phyloP scores from a whole-genome alignment of 1,140 invertebrate species.

The Arctopsyche grandis region DNA sequence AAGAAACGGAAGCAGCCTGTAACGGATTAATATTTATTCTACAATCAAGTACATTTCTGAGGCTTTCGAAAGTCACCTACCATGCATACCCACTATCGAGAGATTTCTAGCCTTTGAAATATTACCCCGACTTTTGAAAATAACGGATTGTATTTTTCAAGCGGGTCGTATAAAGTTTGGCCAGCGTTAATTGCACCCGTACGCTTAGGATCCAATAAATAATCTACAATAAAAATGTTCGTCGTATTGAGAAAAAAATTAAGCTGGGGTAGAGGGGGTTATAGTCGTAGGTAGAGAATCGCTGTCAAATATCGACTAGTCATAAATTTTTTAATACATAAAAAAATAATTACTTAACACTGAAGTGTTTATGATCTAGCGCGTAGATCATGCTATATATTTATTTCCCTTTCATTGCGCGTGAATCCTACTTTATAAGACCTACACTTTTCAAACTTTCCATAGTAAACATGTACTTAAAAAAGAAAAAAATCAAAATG shows the following conservation, averaged over 20 bases:
- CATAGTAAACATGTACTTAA: not conserved
- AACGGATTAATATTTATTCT: no score
- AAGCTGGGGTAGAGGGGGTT: not conserved
- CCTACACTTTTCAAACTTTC: not conserved
- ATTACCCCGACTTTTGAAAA: constrained; percentile 24
- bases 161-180: constrained; percentile 36
- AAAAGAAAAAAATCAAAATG: no score
- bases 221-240: constrained; percentile 43
- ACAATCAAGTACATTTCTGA: no score
- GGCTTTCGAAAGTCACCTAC: no score
- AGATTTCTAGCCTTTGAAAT: constrained; percentile 24
- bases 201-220: constrained; percentile 37
- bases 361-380: constrained; percentile 46
- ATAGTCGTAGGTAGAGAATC: not conserved
- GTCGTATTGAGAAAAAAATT: constrained; percentile 3
- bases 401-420: constrained; percentile 12
- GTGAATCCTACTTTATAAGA: constrained; percentile 22
- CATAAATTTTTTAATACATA: constrained; percentile 40
- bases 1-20: no score
- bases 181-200: constrained; percentile 37
- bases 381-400: constrained; percentile 40
- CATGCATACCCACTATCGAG: not conserved
- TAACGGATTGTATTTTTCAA: constrained; percentile 34
- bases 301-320: constrained; percentile 45
- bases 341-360: constrained; percentile 50